phyloP scores from a whole-genome alignment of 35 echinoderm and acorn worm species.

The Heliocidaris tuberculata region DNA sequence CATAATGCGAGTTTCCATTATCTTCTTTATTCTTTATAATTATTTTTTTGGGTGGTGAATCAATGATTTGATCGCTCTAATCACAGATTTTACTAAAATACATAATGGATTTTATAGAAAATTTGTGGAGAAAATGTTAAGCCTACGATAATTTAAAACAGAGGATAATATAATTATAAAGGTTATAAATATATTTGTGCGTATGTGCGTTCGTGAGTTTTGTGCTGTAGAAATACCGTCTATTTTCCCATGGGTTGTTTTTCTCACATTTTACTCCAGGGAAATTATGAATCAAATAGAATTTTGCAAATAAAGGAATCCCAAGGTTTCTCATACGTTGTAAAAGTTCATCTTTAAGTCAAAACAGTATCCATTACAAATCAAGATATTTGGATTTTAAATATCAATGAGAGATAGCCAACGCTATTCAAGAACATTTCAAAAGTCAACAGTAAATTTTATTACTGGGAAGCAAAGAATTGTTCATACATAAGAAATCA shows the following conservation, averaged over 20 bases:
- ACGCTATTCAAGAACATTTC: not conserved
- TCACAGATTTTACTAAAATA: too few species aligned
- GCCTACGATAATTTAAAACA: too few species aligned
- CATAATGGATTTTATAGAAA: too few species aligned
- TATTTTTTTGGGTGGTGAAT: too few species aligned
- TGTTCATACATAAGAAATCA: not conserved
- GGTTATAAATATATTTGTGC: too few species aligned
- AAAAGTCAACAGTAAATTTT: not conserved
- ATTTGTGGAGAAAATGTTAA: too few species aligned
- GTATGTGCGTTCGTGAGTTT: too few species aligned
- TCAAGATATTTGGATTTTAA: slow-evolving; percentile 27
- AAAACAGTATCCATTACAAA: not conserved
- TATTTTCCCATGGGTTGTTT: not conserved
- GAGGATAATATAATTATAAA: too few species aligned
- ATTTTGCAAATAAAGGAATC: not conserved
- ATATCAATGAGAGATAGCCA: not conserved
- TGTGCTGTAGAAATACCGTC: not conserved
- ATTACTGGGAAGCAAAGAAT: not conserved
- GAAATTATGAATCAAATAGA: not conserved
- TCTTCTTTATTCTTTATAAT: too few species aligned
- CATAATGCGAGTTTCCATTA: too few species aligned
- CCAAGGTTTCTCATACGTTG: not conserved
- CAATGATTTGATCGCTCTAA: too few species aligned
- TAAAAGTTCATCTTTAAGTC: not conserved
- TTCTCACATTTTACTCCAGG: not conserved